Evolutionary conservation across 2,797 vertebrate genomes (phyloP).

Genomic region (Epinephelus awoara): DNA sequence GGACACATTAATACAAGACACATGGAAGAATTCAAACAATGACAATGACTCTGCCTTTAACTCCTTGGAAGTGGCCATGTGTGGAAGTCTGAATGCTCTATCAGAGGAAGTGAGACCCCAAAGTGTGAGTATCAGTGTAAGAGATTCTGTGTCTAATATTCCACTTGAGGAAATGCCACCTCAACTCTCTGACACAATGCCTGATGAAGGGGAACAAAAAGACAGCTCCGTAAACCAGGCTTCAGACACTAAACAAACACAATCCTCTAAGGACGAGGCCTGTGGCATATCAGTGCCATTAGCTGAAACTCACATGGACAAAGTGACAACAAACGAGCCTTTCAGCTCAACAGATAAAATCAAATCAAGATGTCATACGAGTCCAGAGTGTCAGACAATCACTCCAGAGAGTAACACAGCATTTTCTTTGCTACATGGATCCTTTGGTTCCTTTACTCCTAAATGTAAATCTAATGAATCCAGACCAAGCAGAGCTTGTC

Average conservation of each 20-base stretch:
- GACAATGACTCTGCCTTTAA: slow-evolving; percentile 68
- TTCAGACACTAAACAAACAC: slow-evolving; percentile 41
- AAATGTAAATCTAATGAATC: slow-evolving; percentile 75
- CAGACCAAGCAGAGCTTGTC: slow-evolving; percentile 46
- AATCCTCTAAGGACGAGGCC: slow-evolving; percentile 28
- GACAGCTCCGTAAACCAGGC: slow-evolving; percentile 46
- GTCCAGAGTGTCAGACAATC: slow-evolving; percentile 54
- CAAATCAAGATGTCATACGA: slow-evolving; percentile 49
- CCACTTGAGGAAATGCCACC: slow-evolving; percentile 76
- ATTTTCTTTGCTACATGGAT: slow-evolving; percentile 82
- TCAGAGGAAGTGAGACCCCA: slow-evolving; percentile 81
- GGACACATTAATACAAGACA: slow-evolving; percentile 66
- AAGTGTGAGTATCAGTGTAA: slow-evolving; percentile 61
- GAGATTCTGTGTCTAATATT: slow-evolving; percentile 82
- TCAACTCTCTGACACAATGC: slow-evolving; percentile 44
- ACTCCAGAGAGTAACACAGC: slow-evolving; percentile 53
- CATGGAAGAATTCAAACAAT: slow-evolving; percentile 74
- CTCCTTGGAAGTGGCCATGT: slow-evolving; percentile 64
- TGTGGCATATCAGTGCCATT: slow-evolving; percentile 31
- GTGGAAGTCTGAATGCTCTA: slow-evolving; percentile 84
- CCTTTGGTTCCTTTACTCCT: slow-evolving; percentile 85
- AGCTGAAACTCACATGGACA: slow-evolving; percentile 41
- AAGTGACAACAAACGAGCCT: slow-evolving; percentile 48
- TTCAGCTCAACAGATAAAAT: slow-evolving; percentile 38
- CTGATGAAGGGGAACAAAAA: slow-evolving; percentile 37